phyloP scores from a whole-genome alignment of 1,140 invertebrate species.

The Steinernema feltiae region DNA sequence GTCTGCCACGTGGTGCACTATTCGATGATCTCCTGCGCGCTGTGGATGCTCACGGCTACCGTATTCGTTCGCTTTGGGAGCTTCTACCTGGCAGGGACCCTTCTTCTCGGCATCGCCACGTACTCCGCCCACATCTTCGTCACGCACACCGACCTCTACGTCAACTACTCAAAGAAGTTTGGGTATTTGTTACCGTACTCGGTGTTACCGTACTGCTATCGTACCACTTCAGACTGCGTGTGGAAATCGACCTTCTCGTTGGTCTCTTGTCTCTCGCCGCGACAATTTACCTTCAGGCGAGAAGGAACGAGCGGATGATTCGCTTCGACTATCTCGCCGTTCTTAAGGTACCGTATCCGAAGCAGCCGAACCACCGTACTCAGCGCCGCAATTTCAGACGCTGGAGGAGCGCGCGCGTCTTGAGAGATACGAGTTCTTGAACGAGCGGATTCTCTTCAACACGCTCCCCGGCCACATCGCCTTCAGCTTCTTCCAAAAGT shows the following conservation, averaged over 20 bases:
- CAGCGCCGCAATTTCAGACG: constrained; percentile 14
- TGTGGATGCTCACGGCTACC: constrained; percentile 51
- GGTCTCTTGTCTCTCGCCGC: constrained; percentile 36
- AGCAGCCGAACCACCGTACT: too few relatives aligned
- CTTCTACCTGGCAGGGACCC: constrained; percentile 32
- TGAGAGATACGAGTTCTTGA: constrained; percentile 43
- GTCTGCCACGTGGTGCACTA: constrained; percentile 48
- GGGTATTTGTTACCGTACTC: constrained; percentile 19
- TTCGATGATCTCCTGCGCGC: constrained; percentile 45
- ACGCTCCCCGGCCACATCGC: constrained; percentile 44
- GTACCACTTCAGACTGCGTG: constrained; percentile 41
- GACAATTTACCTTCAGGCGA: constrained; percentile 43
- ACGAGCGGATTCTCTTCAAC: constrained; percentile 44
- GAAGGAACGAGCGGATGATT: constrained; percentile 47
- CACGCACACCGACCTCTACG: constrained; percentile 45
- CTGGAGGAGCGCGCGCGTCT: constrained; percentile 36
- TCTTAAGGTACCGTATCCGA: constrained; percentile 35
- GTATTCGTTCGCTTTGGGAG: constrained; percentile 51
- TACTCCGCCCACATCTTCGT: constrained; percentile 50
- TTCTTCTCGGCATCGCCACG: constrained; percentile 40
- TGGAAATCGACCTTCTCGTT: constrained; percentile 48
- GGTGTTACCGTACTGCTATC: background rate
- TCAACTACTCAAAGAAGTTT: constrained; percentile 30
- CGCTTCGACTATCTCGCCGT: constrained; percentile 51
- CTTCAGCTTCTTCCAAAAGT: constrained; percentile 39